Percentiles rank a stretch among this genome's conserved stretches.
Conservation (phyloP, 2,888 invertebrate species). For the Cephus spinipes region DNA sequence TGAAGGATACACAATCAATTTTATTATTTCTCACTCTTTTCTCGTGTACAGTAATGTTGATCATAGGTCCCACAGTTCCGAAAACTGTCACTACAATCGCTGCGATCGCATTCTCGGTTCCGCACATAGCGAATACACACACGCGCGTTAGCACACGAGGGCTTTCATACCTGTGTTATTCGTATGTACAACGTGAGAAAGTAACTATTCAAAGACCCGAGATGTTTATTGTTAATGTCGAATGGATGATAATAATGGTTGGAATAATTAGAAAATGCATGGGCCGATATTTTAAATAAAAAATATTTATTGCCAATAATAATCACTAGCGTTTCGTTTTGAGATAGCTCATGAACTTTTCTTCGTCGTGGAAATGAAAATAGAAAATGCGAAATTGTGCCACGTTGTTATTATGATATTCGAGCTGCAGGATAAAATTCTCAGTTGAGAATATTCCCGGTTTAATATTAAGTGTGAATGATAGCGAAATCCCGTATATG, state of each 20-base stretch:
- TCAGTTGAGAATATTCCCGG: neutral
- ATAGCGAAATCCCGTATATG: neutral
- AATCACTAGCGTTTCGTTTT: neutral
- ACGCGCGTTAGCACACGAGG: too few relatives aligned
- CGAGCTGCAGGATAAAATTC: neutral
- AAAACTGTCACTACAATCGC: too few relatives aligned
- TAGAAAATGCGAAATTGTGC: neutral
- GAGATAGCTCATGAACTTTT: neutral
- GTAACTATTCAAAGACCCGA: neutral
- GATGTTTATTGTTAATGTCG: neutral
- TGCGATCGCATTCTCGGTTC: too few relatives aligned
- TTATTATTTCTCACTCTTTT: too few relatives aligned
- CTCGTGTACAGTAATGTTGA: too few relatives aligned
- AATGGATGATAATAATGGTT: neutral
- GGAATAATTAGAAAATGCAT: constrained; percentile 15
- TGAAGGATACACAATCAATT: too few relatives aligned
- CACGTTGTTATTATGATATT: too few relatives aligned
- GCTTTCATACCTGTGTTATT: neutral
- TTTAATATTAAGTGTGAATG: neutral
- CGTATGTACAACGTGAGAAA: neutral
- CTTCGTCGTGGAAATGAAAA: neutral
- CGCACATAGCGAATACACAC: too few relatives aligned
- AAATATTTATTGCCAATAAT: constrained; percentile 51
- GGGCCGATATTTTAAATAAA: constrained; percentile 49
- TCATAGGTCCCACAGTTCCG: too few relatives aligned